Evolutionary conservation across 1,140 invertebrate species (phyloP), one percentile per base, ranked within the genome.

Genomic region (Marisa cornuarietis): DNA sequence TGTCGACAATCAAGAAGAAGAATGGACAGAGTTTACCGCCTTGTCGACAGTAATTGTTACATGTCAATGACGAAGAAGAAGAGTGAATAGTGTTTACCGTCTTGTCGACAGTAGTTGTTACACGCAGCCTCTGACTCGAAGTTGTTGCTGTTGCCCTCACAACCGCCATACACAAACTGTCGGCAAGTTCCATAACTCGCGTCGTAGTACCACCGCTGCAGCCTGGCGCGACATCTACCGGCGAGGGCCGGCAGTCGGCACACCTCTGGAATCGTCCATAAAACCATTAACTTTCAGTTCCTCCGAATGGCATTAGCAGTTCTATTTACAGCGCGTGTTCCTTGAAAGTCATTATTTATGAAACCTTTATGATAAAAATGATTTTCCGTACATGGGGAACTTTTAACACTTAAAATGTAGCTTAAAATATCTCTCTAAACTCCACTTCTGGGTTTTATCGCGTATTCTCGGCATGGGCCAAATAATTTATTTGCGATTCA

Each of bases 121-220:
- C 88, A 89, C n/a, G 79, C 69, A 16, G 79, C 79, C 61, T 83
- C 54, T 1, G 83, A 84, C 54, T 81, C 78, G 75, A 89, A 89
- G 73, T 87, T 87, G 79, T 89, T 89, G 13, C 80, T 78, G 79
- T 89, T 89, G 42, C 87, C 87, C 31, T 83, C 82, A 84, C 88
- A 89, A 7, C 88, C 88, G 26, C 86, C 85, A 74, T 88, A 89
- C 3, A 78, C 79, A 81, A 89, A 89, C 71, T 84, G 69, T 62
- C 81, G 63, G 79, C 88, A 88, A 18, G 62, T 72, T 10, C 79
- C 74, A 24, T 61, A 52, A 71, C 82, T 49, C 14, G 86, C 81
- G 84, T 96, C 93, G 87, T 93, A 97, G 90, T 87, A 92, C 88
- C 92, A 94, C 26, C 93, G 90, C 14, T 92, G 92, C 49, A 94